Conservation (phyloP, 2,113 vertebrate species). For the Illadopsis cleaveri region DNA sequence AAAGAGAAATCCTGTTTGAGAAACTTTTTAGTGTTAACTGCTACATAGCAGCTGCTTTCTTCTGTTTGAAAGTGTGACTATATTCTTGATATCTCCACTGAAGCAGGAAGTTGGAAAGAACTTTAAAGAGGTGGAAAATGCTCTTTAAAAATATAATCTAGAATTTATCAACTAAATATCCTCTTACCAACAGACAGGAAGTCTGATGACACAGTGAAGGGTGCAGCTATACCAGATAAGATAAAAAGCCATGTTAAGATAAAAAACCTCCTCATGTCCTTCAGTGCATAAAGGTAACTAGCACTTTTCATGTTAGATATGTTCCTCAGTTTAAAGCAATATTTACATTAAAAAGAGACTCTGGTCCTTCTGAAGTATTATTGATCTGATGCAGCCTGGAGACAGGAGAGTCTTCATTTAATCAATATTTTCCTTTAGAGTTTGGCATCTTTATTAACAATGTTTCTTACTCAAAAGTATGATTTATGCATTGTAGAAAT, state of each 20-base stretch:
- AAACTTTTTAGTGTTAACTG: neutral
- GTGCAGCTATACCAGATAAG: neutral
- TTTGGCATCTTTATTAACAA: neutral
- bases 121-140: neutral
- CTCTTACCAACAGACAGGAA: neutral
- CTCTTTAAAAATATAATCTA: neutral
- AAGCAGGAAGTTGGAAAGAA: neutral
- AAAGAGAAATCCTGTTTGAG: neutral
- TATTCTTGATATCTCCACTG: neutral
- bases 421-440: neutral
- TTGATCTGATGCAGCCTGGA: neutral
- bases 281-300: neutral
- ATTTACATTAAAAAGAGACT: constrained; percentile 22
- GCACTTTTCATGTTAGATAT: neutral
- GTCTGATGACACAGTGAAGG: neutral
- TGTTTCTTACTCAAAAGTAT: neutral
- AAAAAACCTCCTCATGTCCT: neutral
- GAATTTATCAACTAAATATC: neutral
- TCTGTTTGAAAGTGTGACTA: neutral
- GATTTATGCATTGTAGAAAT: neutral
- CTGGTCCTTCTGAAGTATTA: neutral
- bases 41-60: neutral
- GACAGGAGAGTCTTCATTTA: neutral
- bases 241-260: neutral
- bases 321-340: neutral